These are phyloP conservation scores for Heterocephalus glaber DNA, from an alignment of 2,113 vertebrate genomes.

Conservation along the genomic window DNA sequence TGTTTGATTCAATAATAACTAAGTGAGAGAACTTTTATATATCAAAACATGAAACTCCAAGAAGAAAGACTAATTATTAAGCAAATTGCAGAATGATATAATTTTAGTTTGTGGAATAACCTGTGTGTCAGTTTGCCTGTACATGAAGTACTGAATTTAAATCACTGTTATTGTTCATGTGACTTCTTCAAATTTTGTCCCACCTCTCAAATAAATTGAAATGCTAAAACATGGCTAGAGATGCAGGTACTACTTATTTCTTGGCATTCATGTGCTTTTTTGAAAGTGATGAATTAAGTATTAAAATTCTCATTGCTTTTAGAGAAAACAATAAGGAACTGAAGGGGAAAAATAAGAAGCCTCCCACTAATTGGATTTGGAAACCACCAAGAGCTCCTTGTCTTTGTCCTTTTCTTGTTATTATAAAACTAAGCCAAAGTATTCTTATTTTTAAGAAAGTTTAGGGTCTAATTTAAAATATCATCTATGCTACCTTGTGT, in stretches of 20 bases:
- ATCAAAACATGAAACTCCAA: slow-evolving; percentile 58
- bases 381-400: background rate
- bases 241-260: slow-evolving; percentile 59
- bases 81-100: slow-evolving; percentile 48
- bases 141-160: slow-evolving; percentile 47
- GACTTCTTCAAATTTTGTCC: slow-evolving; percentile 24
- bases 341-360: background rate
- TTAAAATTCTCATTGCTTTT: slow-evolving; percentile 11
- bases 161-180: slow-evolving; percentile 46
- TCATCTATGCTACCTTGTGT: background rate
- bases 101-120: slow-evolving; percentile 46
- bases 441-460: slow-evolving; percentile 1
- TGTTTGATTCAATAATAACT: slow-evolving; percentile 58
- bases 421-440: background rate
- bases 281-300: slow-evolving; percentile 62
- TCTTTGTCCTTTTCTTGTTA: background rate
- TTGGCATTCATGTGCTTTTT: slow-evolving; percentile 46
- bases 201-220: slow-evolving; percentile 41
- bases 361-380: slow-evolving; percentile 3
- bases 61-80: slow-evolving; percentile 69
- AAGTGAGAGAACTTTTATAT: slow-evolving; percentile 43
- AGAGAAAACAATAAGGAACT: slow-evolving; percentile 35
- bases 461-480: background rate
- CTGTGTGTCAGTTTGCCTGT: slow-evolving; percentile 31
- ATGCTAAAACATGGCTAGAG: slow-evolving; percentile 30